phyloP scores from a whole-genome alignment of 2,113 vertebrate genomes.

The Leptocoma aspasia region DNA sequence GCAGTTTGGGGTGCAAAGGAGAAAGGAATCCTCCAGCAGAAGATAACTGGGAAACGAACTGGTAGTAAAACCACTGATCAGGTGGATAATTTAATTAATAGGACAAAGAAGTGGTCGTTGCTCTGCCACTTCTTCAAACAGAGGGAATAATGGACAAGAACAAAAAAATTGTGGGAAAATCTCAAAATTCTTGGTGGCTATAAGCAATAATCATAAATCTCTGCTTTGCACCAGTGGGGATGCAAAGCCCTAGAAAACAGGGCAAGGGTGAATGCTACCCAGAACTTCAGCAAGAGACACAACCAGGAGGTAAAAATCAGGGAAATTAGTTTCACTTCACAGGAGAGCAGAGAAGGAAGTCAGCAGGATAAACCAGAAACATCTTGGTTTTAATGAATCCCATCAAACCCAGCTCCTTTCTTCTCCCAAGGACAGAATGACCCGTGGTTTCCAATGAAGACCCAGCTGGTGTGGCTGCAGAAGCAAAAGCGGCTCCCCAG shows the following conservation, averaged over 20 bases:
- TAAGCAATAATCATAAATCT: neutral
- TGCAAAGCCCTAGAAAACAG: neutral
- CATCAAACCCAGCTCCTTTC: neutral
- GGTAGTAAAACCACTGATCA: neutral
- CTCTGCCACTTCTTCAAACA: neutral
- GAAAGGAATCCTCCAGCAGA: neutral
- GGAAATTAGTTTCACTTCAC: neutral
- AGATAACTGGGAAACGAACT: neutral
- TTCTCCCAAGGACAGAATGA: neutral
- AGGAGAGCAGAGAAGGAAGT: neutral
- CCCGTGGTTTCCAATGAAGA: neutral
- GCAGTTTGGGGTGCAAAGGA: neutral
- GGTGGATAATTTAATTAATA: too few species aligned
- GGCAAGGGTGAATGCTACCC: neutral
- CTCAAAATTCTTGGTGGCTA: neutral
- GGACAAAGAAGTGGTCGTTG: fast-evolving
- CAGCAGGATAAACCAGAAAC: neutral
- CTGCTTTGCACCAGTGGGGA: neutral
- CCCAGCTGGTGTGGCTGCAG: neutral
- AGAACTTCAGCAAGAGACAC: neutral
- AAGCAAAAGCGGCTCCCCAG: neutral
- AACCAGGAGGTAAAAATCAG: neutral
- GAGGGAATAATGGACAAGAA: neutral
- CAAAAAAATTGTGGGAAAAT: neutral
- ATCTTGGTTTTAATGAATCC: conserved; percentile 10